A percentile compares a stretch with the other conserved stretches of the same genome.
Conservation (phyloP, 1,140 invertebrate genomes). For the Drosophila quadrilineata region DNA sequence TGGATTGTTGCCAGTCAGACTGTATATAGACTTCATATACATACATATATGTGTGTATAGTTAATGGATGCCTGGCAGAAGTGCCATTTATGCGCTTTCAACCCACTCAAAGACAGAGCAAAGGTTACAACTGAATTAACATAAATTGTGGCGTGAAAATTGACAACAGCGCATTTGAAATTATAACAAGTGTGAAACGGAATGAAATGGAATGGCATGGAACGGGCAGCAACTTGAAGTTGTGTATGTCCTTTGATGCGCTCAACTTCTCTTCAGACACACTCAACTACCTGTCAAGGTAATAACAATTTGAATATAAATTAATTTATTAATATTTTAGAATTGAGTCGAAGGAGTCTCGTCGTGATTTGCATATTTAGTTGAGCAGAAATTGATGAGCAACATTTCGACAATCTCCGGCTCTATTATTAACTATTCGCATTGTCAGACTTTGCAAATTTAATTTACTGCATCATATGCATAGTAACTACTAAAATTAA, state of each 20-base stretch:
- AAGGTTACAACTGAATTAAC: constrained; percentile 68
- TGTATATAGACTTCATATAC: not conserved
- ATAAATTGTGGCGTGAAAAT: constrained; percentile 64
- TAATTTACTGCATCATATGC: constrained; percentile 61
- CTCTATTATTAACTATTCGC: constrained; percentile 53
- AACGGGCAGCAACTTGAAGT: not conserved
- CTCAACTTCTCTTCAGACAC: not conserved
- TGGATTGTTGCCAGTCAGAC: constrained; percentile 54
- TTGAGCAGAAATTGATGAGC: constrained; percentile 34
- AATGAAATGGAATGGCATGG: not conserved
- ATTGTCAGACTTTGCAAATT: constrained; percentile 54
- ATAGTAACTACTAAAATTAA: no score
- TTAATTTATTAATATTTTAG: constrained; percentile 77
- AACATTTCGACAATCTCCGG: constrained; percentile 9
- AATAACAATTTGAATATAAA: constrained; percentile 55
- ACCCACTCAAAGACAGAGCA: constrained; percentile 28
- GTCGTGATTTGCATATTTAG: constrained; percentile 68
- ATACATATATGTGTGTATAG: not conserved
- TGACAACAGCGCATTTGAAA: constrained; percentile 43
- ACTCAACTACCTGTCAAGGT: not conserved
- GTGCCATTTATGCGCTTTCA: not conserved
- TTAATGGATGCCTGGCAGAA: constrained; percentile 44
- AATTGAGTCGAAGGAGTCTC: constrained; percentile 51
- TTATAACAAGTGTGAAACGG: no score
- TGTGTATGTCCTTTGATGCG: not conserved